These are phyloP conservation scores for Cordilura impudica DNA, from an alignment of 2,888 invertebrate species.

Conservation along the genomic window DNA sequence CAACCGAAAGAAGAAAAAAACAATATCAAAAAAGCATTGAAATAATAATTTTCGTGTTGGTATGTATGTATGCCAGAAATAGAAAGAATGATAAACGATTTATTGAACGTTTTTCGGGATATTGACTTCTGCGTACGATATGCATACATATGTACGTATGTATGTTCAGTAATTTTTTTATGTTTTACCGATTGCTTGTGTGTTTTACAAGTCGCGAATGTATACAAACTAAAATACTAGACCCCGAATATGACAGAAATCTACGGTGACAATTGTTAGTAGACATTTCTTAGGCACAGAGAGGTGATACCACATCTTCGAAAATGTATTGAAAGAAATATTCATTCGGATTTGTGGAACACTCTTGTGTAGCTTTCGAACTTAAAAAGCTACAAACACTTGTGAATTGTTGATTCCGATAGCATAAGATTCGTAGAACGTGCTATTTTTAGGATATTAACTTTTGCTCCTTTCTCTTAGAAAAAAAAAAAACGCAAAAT, in stretches of 20 bases:
- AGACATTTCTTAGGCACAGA: slow-evolving; percentile 28
- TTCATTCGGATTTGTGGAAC: slow-evolving; percentile 8
- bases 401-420: slow-evolving; percentile 70
- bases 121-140: slow-evolving; percentile 8
- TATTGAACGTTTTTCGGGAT: not conserved
- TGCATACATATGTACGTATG: no score
- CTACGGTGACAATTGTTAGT: slow-evolving; percentile 47
- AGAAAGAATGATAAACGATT: not conserved
- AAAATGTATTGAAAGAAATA: slow-evolving; percentile 23
- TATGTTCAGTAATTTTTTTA: not conserved
- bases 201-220: slow-evolving; percentile 40
- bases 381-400: slow-evolving; percentile 68
- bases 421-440: slow-evolving; percentile 29
- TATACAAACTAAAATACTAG: slow-evolving; percentile 45
- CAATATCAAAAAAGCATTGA: not conserved
- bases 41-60: slow-evolving; percentile 1
- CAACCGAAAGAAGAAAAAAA: no score
- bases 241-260: not conserved
- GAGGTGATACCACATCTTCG: slow-evolving; percentile 38
- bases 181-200: slow-evolving; percentile 4
- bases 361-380: slow-evolving; percentile 48
- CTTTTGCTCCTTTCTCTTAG: slow-evolving; percentile 9
- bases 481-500: not conserved
- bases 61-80: not conserved
- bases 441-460: slow-evolving; percentile 69